A percentile compares a stretch with the other conserved stretches of the same genome.
These are phyloP conservation scores for Biston betularia DNA, from an alignment of 2,888 invertebrate genomes.

Conservation along the genomic window DNA sequence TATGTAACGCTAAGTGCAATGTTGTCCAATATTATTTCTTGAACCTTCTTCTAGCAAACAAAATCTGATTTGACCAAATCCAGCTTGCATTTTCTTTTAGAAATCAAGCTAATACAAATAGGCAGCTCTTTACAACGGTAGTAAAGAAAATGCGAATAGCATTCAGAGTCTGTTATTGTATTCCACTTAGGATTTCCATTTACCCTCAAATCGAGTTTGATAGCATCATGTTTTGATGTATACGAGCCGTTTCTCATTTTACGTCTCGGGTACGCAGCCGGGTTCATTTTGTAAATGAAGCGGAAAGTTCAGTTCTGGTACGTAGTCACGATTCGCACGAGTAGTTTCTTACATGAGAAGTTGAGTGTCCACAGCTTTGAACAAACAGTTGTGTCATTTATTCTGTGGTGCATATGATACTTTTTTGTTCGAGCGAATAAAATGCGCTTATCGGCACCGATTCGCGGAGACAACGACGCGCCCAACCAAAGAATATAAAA, in stretches of 20 bases:
- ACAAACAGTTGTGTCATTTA: too few species aligned
- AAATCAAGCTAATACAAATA: not conserved
- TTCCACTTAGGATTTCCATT: slow-evolving; percentile 30
- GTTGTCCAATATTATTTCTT: too few species aligned
- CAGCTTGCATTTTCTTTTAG: not conserved
- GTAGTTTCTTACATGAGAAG: slow-evolving; percentile 3
- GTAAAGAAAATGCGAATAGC: slow-evolving; percentile 8
- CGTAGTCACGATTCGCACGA: not conserved
- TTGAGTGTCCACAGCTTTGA: not conserved
- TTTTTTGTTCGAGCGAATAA: too few species aligned
- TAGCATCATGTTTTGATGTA: slow-evolving; percentile 33
- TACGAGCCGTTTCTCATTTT: slow-evolving; percentile 36
- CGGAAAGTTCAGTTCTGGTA: slow-evolving; percentile 41
- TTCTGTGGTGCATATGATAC: too few species aligned
- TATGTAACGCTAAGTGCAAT: too few species aligned
- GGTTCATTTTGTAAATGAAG: slow-evolving; percentile 41
- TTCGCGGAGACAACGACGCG: too few species aligned
- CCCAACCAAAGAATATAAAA: too few species aligned
- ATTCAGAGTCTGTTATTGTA: slow-evolving; percentile 19
- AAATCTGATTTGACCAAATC: too few species aligned
- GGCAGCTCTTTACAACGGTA: not conserved
- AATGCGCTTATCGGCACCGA: too few species aligned
- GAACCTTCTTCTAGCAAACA: too few species aligned
- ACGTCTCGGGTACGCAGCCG: slow-evolving; percentile 23
- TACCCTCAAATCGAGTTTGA: slow-evolving; percentile 28